A percentile compares a stretch with the other conserved stretches of the same genome.
Evolutionary conservation across 2,113 vertebrate genomes (phyloP).

Genomic region (Sebastes fasciatus): DNA sequence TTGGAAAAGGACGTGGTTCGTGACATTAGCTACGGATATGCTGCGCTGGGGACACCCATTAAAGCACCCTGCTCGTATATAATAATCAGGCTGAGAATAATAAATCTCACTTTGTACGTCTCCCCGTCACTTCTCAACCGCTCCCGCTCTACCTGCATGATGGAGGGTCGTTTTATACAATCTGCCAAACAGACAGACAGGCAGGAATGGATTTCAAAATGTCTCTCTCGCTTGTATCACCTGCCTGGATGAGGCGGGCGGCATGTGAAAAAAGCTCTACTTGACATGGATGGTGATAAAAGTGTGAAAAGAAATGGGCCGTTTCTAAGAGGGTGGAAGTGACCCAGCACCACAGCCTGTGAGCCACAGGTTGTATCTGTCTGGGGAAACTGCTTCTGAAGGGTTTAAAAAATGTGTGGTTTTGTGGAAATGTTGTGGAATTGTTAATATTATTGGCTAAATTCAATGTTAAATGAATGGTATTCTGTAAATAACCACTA

Average conservation of each 20-base stretch:
- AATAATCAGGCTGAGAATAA: conserved; percentile 25
- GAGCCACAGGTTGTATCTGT: conserved; percentile 8
- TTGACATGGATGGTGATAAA: conserved; percentile 67
- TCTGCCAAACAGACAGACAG: conserved; percentile 11
- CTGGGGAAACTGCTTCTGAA: neutral
- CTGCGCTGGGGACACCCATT: neutral
- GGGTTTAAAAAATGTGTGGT: neutral
- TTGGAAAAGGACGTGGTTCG: neutral
- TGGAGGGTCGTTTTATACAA: conserved; percentile 23
- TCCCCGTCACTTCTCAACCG: conserved; percentile 8
- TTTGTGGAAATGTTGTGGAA: neutral
- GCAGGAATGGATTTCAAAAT: conserved; percentile 36
- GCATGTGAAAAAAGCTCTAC: conserved; percentile 54
- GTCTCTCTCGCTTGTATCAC: conserved; percentile 30
- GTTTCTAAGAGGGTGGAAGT: conserved; percentile 12
- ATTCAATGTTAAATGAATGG: neutral
- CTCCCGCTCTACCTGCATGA: conserved; percentile 7
- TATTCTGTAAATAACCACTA: neutral
- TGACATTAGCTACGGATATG: conserved; percentile 9
- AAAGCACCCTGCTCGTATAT: conserved; percentile 4
- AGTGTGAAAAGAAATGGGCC: conserved; percentile 28
- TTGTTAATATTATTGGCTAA: neutral
- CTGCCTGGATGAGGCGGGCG: conserved; percentile 27
- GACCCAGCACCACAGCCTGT: conserved; percentile 24
- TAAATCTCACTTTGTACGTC: conserved; percentile 41